Percentiles rank a stretch among this genome's conserved stretches.
phyloP scores from a whole-genome alignment of 1,140 invertebrate genomes.

The Oryzaephilus surinamensis region DNA sequence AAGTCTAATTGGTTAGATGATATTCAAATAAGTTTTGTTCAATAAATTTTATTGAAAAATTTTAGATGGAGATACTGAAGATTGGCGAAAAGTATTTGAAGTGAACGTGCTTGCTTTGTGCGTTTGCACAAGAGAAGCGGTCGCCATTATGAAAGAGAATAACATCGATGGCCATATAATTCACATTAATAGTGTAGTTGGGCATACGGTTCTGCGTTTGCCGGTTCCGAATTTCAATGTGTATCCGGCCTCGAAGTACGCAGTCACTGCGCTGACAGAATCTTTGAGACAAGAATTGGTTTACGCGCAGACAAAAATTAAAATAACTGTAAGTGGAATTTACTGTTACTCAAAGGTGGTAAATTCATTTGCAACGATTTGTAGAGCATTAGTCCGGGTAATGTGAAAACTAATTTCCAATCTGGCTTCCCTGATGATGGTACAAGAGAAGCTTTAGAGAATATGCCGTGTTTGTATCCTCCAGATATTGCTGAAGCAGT shows the following conservation, averaged over 20 bases:
- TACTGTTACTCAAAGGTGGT: no score
- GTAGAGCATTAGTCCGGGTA: conserved; percentile 49
- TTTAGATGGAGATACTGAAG: conserved; percentile 20
- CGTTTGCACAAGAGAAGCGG: conserved; percentile 44
- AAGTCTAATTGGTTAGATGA: conserved; percentile 19
- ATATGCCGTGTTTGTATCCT: conserved; percentile 27
- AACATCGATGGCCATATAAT: conserved; percentile 28
- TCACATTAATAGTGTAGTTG: conserved; percentile 42
- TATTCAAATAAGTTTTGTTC: no score
- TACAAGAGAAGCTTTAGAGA: conserved; percentile 17
- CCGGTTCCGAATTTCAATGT: conserved; percentile 25
- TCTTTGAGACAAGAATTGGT: conserved; percentile 43
- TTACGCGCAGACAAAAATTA: conserved; percentile 29
- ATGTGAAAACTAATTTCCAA: conserved; percentile 44
- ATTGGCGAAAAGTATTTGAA: conserved; percentile 37
- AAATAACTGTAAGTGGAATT: conserved; percentile 39
- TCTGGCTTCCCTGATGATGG: conserved; percentile 18
- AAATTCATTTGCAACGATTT: conserved; percentile 12
- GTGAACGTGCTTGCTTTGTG: conserved; percentile 46
- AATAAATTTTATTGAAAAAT: no score
- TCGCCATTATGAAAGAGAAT: conserved; percentile 42
- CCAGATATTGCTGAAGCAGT: conserved; percentile 44
- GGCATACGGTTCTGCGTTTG: conserved; percentile 33
- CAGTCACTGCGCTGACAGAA: conserved; percentile 43
- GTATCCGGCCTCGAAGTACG: conserved; percentile 47